Base-by-base conservation (phyloP, 2,888 invertebrate genomes). In the Apamea monoglypha region DNA sequence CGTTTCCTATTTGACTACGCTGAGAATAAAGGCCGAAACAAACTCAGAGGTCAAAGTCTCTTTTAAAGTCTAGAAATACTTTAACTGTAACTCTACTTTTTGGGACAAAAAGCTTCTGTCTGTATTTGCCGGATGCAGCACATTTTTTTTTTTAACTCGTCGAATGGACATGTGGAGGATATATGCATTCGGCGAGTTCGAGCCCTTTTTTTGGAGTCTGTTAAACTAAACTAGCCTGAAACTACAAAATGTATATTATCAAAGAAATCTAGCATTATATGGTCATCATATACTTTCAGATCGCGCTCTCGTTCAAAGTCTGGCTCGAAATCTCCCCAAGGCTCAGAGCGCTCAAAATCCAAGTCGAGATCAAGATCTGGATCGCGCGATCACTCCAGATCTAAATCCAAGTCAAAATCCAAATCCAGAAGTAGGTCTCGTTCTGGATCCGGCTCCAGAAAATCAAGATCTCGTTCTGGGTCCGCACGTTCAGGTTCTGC, bases 281-380 rank as follows among this genome's bases (percentile, higher is more conserved):
- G 21, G 12, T n/a, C 8, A 29, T 63, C 8, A 63, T 63, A 8
- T 29, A 63, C 18, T 66, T 79, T 68, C 81, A 94, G 94, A 72
- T 94, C 95, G 21, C 93, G 94, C 7, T 96, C 96, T 18, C 93
- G 95, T 14, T 96, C 96, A 2, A 95, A 95, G 89, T 96, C 97
- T 0, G 95, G 94, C 1, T 97, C 97, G 0, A 95, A 95, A 73
- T 94, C 95, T 3, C 95, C 95, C 0, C 92, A 92, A 68, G 94
- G 95, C 64, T 91, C 97, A 85, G 90, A 96, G 89, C 91, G 90
- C 82, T 95, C 95, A 18, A 94, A 93, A 72, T 94, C 94, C 29
- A 90, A 90, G 25, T 86, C 83, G 40, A 88, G 91, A 61, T 94
- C 94, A 0, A 87, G 92, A 40, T 94, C 94, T 0, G 91, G 84